These are phyloP conservation scores for Paraescarpia echinospica DNA, from an alignment of 1,140 invertebrate genomes.

Conservation along the genomic window DNA sequence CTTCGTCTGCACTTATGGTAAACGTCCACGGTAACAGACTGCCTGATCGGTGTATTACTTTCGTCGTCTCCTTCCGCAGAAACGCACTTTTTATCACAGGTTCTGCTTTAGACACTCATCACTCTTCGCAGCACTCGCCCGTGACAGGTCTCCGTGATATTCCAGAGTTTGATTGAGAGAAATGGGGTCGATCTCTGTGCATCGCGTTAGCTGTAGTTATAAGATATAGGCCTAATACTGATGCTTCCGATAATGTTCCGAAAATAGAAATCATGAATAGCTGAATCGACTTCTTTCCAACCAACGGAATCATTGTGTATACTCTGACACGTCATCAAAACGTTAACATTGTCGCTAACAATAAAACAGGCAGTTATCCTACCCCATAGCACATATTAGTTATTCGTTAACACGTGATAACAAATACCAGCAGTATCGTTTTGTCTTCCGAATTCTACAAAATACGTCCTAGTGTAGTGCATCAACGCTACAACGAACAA, in stretches of 20 bases:
- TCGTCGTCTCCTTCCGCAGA: neutral
- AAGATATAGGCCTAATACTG: neutral
- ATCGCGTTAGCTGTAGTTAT: neutral
- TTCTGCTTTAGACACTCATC: neutral
- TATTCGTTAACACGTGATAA: too few relatives aligned
- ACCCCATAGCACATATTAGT: too few relatives aligned
- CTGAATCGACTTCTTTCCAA: neutral
- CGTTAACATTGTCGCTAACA: too few relatives aligned
- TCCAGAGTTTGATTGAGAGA: neutral
- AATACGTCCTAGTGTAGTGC: neutral
- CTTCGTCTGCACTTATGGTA: neutral
- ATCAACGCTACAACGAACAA: neutral
- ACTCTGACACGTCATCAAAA: neutral
- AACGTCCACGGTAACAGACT: neutral
- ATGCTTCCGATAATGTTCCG: neutral
- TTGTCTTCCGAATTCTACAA: neutral
- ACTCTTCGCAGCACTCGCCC: neutral
- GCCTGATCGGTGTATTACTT: neutral
- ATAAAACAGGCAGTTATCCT: too few relatives aligned
- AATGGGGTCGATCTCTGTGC: neutral
- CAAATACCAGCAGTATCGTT: neutral
- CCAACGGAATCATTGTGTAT: neutral
- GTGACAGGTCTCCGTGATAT: neutral
- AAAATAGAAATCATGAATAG: neutral
- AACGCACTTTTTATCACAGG: neutral